A percentile compares a stretch with the other conserved stretches of the same genome.
phyloP scores from a whole-genome alignment of 30 jellyfish, hydroid and myxozoan species.

The Chironex yamaguchii region DNA sequence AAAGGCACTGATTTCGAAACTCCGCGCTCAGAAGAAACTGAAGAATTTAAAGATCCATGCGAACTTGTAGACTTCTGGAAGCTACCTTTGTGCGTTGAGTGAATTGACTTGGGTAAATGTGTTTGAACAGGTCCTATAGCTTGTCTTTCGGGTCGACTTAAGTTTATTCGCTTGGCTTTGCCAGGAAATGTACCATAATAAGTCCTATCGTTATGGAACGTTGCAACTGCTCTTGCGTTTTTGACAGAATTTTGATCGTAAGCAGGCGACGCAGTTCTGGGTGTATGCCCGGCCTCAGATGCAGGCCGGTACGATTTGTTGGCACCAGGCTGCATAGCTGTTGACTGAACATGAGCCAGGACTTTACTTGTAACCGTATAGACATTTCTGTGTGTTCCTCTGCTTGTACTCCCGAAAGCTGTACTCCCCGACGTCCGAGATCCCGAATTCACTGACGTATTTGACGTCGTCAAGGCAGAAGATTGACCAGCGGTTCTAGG shows the following conservation, averaged over 20 bases:
- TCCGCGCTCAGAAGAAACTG: slow-evolving; percentile 85
- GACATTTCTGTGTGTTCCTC: not conserved
- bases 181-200: slow-evolving; percentile 68
- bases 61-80: slow-evolving; percentile 79
- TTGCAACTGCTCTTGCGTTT: not conserved
- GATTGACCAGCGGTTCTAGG: slow-evolving; percentile 50
- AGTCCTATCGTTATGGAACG: not conserved
- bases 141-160: not conserved
- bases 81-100: not conserved
- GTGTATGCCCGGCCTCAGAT: not conserved
- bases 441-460: slow-evolving; percentile 38
- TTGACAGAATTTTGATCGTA: not conserved
- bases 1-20: not conserved
- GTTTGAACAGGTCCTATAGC: not conserved
- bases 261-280: not conserved
- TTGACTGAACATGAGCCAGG: not conserved
- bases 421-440: not conserved
- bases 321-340: not conserved
- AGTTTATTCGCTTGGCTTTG: slow-evolving; percentile 14
- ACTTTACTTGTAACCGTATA: not conserved
- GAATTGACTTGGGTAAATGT: not conserved
- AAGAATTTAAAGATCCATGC: slow-evolving; percentile 89
- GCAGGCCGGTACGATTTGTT: not conserved
- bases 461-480: slow-evolving; percentile 28
- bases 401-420: not conserved